A percentile compares a stretch with the other conserved stretches of the same genome.
These are phyloP conservation scores for Myzus persicae DNA, from an alignment of 1,140 invertebrate species.

Conservation along the genomic window DNA sequence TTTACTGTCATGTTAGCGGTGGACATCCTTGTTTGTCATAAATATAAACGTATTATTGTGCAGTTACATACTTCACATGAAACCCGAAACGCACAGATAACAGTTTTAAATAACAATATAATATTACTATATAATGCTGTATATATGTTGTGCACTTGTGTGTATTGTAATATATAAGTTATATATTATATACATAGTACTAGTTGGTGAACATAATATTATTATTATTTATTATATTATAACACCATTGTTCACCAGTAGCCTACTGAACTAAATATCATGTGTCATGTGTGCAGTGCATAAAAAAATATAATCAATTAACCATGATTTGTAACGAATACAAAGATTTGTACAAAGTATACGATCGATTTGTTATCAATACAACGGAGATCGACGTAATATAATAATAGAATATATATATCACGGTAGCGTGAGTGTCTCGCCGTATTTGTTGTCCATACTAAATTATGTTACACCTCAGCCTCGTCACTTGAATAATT, in stretches of 20 bases:
- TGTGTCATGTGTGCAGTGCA: background rate
- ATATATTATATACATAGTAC: background rate
- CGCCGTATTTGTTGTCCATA: background rate
- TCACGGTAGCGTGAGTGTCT: background rate
- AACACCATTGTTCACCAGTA: background rate
- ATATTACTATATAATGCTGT: background rate
- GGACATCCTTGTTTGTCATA: background rate
- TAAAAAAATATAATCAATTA: conserved; percentile 3
- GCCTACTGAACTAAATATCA: background rate
- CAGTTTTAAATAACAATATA: background rate
- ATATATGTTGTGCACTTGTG: background rate
- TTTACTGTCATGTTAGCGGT: background rate
- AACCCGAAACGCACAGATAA: background rate
- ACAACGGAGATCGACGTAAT: background rate
- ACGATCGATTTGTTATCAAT: background rate
- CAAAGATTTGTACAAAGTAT: background rate
- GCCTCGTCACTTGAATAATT: too few relatives aligned
- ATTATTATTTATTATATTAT: background rate
- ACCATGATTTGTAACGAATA: background rate
- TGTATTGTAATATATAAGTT: background rate
- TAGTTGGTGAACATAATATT: background rate
- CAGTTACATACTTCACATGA: background rate
- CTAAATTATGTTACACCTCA: too few relatives aligned
- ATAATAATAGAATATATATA: background rate
- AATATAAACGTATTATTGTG: background rate